These are phyloP conservation scores for Polyodon spathula DNA, from an alignment of 2,113 vertebrate species.

Conservation along the genomic window DNA sequence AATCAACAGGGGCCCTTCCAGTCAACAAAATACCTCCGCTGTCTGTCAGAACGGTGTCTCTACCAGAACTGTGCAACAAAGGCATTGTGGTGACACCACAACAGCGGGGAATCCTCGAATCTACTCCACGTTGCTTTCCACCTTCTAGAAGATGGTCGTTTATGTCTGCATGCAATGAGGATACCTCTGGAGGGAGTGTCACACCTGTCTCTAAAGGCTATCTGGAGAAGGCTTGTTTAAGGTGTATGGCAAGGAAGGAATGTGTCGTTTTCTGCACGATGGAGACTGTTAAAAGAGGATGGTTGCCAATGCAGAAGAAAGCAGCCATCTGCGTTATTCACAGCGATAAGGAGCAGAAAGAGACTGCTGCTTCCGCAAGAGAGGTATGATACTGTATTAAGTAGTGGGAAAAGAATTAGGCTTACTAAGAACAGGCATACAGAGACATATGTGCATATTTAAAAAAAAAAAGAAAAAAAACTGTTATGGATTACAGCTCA, in stretches of 20 bases:
- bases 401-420: not conserved
- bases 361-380: conserved; percentile 18
- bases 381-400: conserved; percentile 49
- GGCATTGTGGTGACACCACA: not conserved
- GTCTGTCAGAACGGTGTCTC: conserved; percentile 26
- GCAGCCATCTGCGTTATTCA: conserved; percentile 25
- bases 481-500: not conserved
- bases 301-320: conserved; percentile 55
- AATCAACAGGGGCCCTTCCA: conserved; percentile 4
- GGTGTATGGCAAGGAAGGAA: conserved; percentile 19
- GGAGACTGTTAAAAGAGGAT: conserved; percentile 39
- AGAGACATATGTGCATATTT: no score
- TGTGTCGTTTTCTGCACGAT: conserved; percentile 35
- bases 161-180: conserved; percentile 39
- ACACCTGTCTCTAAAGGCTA: conserved; percentile 25
- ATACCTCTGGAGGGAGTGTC: conserved; percentile 16
- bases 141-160: conserved; percentile 20
- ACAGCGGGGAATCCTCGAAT: conserved; percentile 4
- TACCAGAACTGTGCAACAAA: conserved; percentile 28
- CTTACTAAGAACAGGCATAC: no score
- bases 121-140: not conserved
- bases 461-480: not conserved
- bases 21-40: conserved; percentile 19
- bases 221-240: conserved; percentile 28
- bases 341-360: conserved; percentile 21